A percentile compares a stretch with the other conserved stretches of the same genome.
Conservation (phyloP, 2,888 invertebrate species). For the Helobdella robusta region DNA sequence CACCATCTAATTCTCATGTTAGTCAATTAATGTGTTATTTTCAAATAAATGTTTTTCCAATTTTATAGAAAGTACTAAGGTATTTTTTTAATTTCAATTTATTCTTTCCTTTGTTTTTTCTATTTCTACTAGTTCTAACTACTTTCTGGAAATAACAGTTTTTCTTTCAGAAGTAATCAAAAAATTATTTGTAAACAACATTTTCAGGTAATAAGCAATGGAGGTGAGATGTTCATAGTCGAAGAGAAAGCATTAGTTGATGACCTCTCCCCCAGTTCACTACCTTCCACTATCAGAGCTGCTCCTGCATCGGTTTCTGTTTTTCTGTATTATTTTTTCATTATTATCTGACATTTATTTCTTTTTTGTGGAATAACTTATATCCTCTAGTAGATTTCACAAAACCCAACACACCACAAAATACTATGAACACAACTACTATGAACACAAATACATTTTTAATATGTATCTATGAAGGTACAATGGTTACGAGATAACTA, state of each 20-base stretch:
- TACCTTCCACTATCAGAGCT: conserved; percentile 69
- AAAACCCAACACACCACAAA: too few relatives aligned
- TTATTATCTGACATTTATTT: conserved; percentile 7
- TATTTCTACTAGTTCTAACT: too few relatives aligned
- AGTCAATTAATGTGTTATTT: not conserved
- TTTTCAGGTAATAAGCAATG: conserved; percentile 48
- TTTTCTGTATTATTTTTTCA: not conserved
- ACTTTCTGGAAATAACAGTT: too few relatives aligned
- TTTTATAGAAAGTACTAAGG: too few relatives aligned
- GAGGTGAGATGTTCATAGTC: conserved; percentile 57
- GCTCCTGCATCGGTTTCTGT: conserved; percentile 74
- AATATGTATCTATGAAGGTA: conserved; percentile 39
- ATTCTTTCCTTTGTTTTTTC: too few relatives aligned
- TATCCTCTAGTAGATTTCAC: too few relatives aligned
- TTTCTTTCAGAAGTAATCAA: too few relatives aligned
- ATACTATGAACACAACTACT: too few relatives aligned
- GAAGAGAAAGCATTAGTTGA: conserved; percentile 53
- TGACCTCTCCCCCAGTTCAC: conserved; percentile 33
- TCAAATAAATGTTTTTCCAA: not conserved
- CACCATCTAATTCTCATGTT: conserved; percentile 38
- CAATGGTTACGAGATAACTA: conserved; percentile 91
- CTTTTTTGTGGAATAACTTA: too few relatives aligned
- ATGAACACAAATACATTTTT: not conserved
- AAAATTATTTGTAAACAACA: too few relatives aligned
- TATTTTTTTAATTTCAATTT: too few relatives aligned